These are phyloP conservation scores for Callyntrura guangdongensis DNA, from an alignment of 2,888 invertebrate genomes.

Conservation along the genomic window DNA sequence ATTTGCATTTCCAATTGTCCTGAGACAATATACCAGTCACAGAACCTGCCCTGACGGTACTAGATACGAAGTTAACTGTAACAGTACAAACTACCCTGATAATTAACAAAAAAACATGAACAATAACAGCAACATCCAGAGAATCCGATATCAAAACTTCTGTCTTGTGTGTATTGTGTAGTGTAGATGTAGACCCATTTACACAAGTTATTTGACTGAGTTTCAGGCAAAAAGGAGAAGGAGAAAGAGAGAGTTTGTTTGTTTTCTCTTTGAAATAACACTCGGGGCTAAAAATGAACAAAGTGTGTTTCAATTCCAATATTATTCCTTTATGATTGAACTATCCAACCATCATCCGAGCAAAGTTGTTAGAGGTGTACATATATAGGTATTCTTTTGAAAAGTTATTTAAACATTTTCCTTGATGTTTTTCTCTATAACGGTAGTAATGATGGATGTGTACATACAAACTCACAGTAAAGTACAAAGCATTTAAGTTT, in stretches of 20 bases:
- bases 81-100: neutral
- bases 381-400: slow-evolving; percentile 4
- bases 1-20: too few relatives aligned
- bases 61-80: neutral
- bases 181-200: neutral
- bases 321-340: slow-evolving; percentile 22
- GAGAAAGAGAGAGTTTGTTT: neutral
- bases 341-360: neutral
- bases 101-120: slow-evolving; percentile 17
- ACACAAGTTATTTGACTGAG: neutral
- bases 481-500: too few relatives aligned
- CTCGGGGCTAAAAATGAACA: slow-evolving; percentile 51
- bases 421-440: neutral
- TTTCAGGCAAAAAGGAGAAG: neutral
- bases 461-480: neutral
- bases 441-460: neutral
- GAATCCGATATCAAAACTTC: neutral
- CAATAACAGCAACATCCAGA: neutral
- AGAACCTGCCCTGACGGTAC: neutral
- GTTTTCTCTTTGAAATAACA: slow-evolving; percentile 29
- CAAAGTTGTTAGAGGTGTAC: neutral
- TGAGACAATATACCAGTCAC: too few relatives aligned
- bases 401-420: neutral
- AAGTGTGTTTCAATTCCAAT: slow-evolving; percentile 40
- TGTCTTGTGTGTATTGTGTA: neutral